A percentile compares a stretch with the other conserved stretches of the same genome.
Conservation (phyloP, 1,140 invertebrate species). For the Homarus americanus region DNA sequence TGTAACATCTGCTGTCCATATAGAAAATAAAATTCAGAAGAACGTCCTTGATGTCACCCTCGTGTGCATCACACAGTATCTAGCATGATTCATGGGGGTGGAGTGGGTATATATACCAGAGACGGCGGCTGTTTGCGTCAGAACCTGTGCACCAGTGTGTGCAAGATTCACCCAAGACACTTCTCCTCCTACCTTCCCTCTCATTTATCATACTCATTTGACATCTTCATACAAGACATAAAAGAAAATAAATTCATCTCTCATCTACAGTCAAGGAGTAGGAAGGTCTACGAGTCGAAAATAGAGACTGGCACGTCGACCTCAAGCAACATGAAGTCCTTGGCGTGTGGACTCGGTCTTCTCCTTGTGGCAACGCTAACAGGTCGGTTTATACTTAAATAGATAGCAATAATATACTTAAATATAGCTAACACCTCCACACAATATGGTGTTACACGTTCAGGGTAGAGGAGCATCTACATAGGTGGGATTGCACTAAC, state of each 20-base stretch:
- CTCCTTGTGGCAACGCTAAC: not conserved
- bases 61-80: no score
- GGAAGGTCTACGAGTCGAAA: no score
- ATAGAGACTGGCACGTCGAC: not conserved
- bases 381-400: not conserved
- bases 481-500: not conserved
- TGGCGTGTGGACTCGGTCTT: not conserved
- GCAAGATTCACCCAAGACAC: not conserved
- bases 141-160: not conserved
- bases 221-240: not conserved
- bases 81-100: no score
- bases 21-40: no score
- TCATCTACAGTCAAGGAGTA: not conserved
- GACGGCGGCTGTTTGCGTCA: no score
- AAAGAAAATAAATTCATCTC: not conserved
- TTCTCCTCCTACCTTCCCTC: not conserved
- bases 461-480: not conserved
- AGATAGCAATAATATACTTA: not conserved
- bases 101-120: no score
- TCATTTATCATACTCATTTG: not conserved
- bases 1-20: no score
- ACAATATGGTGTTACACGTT: not conserved
- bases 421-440: not conserved
- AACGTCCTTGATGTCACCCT: no score
- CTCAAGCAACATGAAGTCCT: not conserved